These are phyloP conservation scores for Rattus norvegicus DNA, from an alignment of 2,113 vertebrate genomes.

Conservation along the genomic window GRCr8 NC_086022.1:86790001-86790500, in stretches of 20 bases:
- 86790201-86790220: neutral
- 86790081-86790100: neutral
- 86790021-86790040: neutral
- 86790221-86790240: conserved; percentile 7
- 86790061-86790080: neutral
- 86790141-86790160: neutral
- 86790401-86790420: neutral
- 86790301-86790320: neutral
- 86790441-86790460: neutral
- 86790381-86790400: neutral
- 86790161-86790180: neutral
- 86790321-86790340: neutral
- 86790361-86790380: conserved; percentile 16
- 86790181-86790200: neutral
- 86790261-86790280: neutral
- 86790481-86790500: neutral
- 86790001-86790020: neutral
- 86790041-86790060: neutral
- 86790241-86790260: conserved; percentile 18
- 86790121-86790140: neutral
- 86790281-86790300: neutral
- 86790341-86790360: conserved; percentile 3
- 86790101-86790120: neutral
- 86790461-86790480: neutral
- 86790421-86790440: neutral